Percentiles rank a stretch among this genome's conserved stretches.
These are phyloP conservation scores for Echinometra lucunter DNA, from an alignment of 53 echinoderm and acorn worm species.

Conservation along the genomic window DNA sequence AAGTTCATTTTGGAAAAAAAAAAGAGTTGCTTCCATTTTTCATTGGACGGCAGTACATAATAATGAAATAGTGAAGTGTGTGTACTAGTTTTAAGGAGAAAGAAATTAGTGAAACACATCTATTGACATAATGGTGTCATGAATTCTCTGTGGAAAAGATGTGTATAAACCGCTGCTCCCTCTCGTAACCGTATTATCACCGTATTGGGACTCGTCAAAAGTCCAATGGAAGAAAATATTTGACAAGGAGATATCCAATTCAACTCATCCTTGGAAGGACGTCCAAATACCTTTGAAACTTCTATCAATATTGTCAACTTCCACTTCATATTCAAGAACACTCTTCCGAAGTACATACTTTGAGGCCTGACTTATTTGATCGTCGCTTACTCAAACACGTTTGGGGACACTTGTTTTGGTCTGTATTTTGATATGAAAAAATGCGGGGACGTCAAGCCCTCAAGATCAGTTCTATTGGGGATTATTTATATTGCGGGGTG, in stretches of 20 bases:
- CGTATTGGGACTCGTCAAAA: not conserved
- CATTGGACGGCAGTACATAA: no score
- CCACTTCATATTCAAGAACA: not conserved
- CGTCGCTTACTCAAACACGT: not conserved
- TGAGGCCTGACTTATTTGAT: slow-evolving; percentile 31
- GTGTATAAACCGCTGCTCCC: not conserved
- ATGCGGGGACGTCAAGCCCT: not conserved
- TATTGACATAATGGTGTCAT: not conserved
- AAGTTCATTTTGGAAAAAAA: no score
- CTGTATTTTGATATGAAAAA: not conserved
- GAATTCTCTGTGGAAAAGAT: not conserved
- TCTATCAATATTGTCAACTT: slow-evolving; percentile 26
- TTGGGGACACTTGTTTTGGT: slow-evolving; percentile 1
- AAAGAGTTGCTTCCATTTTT: no score
- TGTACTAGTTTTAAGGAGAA: no score
- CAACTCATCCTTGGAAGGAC: not conserved
- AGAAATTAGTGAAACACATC: no score
- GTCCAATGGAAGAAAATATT: slow-evolving; percentile 36
- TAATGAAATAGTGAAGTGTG: no score
- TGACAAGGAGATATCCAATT: not conserved
- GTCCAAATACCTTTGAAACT: slow-evolving; percentile 30
- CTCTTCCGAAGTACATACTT: slow-evolving; percentile 36
- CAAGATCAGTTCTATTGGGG: not conserved
- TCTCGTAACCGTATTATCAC: not conserved
- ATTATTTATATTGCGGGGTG: slow-evolving; percentile 23